Conservation (phyloP, 2,888 invertebrate genomes). For the Octonoba sinensis region DNA sequence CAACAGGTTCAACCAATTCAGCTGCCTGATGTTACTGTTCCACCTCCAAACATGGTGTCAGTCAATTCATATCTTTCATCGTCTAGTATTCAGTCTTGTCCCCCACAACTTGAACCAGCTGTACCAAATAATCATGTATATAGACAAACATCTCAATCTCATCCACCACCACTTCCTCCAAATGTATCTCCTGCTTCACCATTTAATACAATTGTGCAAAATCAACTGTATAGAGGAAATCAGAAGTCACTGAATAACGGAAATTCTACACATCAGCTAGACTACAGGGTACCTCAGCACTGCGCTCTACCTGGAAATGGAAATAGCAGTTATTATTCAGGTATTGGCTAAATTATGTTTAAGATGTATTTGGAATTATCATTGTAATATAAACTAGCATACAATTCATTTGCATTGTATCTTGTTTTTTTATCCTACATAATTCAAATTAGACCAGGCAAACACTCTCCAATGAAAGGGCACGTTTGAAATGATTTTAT, state of each 20-base stretch:
- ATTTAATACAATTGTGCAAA: conserved; percentile 56
- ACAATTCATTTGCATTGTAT: no score
- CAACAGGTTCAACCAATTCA: conserved; percentile 54
- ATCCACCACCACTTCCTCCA: conserved; percentile 58
- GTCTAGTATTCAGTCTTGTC: conserved; percentile 53
- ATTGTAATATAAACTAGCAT: no score
- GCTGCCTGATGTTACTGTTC: conserved; percentile 59
- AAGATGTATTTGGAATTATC: no score
- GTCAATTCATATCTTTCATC: conserved; percentile 60
- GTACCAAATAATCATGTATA: conserved; percentile 54
- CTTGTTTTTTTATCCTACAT: no score
- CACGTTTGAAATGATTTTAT: no score
- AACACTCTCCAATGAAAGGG: no score
- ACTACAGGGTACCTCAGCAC: conserved; percentile 60
- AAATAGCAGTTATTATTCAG: conserved; percentile 58
- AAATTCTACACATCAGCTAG: conserved; percentile 48
- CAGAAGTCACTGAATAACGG: conserved; percentile 53
- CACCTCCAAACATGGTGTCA: conserved; percentile 62
- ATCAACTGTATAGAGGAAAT: conserved; percentile 51
- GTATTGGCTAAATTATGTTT: conserved; percentile 5
- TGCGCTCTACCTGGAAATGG: conserved; percentile 54
- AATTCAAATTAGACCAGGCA: no score
- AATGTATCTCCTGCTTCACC: conserved; percentile 47
- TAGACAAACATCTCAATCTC: conserved; percentile 40
- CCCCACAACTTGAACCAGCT: conserved; percentile 61